Evolutionary conservation across 1,140 invertebrate genomes (phyloP).

Genomic region (Lordiphosa stackelbergi): DNA sequence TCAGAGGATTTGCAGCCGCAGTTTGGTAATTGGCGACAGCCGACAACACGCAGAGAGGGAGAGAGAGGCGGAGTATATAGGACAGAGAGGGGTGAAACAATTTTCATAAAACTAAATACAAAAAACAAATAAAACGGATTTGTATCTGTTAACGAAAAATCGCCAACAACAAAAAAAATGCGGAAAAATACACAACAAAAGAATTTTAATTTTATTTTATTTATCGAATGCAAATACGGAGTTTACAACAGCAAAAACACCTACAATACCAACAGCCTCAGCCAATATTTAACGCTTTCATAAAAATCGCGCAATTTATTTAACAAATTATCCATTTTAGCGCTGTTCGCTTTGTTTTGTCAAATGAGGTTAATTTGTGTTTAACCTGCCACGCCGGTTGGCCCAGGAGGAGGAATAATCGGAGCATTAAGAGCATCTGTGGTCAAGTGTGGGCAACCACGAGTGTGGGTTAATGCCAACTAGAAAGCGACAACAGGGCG

Average conservation of each 20-base stretch:
- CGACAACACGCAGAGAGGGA: not conserved
- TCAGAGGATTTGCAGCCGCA: slow-evolving; percentile 55
- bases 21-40: slow-evolving; percentile 53
- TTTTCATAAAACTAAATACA: slow-evolving; percentile 44
- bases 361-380: slow-evolving; percentile 77
- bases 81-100: slow-evolving; percentile 43
- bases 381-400: slow-evolving; percentile 46
- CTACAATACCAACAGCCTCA: slow-evolving; percentile 16
- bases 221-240: slow-evolving; percentile 66
- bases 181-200: slow-evolving; percentile 42
- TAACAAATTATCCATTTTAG: slow-evolving; percentile 77
- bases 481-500: slow-evolving; percentile 27
- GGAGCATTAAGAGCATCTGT: not conserved
- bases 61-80: slow-evolving; percentile 9
- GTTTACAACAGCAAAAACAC: slow-evolving; percentile 37
- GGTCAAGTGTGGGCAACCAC: slow-evolving; percentile 38
- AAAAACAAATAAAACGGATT: slow-evolving; percentile 68
- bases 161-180: slow-evolving; percentile 31
- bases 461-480: slow-evolving; percentile 25
- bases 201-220: slow-evolving; percentile 58
- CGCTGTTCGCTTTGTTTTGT: slow-evolving; percentile 70
- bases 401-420: not conserved
- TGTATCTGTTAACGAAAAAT: slow-evolving; percentile 53
- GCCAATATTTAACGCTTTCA: slow-evolving; percentile 48
- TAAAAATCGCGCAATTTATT: slow-evolving; percentile 75